These are phyloP conservation scores for Aricia artaxerxes DNA, from an alignment of 2,888 invertebrate species.

Conservation along the genomic window DNA sequence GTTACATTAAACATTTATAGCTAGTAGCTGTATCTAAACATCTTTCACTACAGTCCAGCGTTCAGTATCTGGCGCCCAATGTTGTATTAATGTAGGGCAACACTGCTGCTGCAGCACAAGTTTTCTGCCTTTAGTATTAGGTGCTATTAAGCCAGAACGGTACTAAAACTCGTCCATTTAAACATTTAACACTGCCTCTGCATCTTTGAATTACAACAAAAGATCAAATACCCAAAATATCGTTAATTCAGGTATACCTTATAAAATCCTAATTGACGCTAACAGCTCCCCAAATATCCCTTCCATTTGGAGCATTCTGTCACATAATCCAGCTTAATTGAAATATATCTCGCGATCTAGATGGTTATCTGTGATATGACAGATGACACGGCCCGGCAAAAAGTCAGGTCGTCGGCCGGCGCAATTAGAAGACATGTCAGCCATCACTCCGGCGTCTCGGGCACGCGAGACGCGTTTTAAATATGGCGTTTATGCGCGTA, in stretches of 20 bases:
- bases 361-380: conserved; percentile 24
- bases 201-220: too few relatives aligned
- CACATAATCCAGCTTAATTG: conserved; percentile 3
- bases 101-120: neutral
- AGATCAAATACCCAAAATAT: too few relatives aligned
- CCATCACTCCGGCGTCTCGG: conserved; percentile 50
- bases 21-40: too few relatives aligned
- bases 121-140: neutral
- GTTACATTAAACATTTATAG: too few relatives aligned
- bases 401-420: conserved; percentile 53
- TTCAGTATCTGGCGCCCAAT: neutral
- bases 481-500: conserved; percentile 39
- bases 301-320: neutral
- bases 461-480: conserved; percentile 50
- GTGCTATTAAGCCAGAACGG: neutral
- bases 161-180: too few relatives aligned
- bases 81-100: neutral
- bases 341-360: conserved; percentile 13
- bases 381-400: conserved; percentile 12
- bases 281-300: neutral
- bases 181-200: too few relatives aligned
- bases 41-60: neutral
- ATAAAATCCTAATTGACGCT: neutral
- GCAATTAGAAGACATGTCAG: conserved; percentile 57
- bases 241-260: neutral